Evolutionary conservation across 2,797 vertebrate species (phyloP).

Genomic region (Galago senegalensis): DNA sequence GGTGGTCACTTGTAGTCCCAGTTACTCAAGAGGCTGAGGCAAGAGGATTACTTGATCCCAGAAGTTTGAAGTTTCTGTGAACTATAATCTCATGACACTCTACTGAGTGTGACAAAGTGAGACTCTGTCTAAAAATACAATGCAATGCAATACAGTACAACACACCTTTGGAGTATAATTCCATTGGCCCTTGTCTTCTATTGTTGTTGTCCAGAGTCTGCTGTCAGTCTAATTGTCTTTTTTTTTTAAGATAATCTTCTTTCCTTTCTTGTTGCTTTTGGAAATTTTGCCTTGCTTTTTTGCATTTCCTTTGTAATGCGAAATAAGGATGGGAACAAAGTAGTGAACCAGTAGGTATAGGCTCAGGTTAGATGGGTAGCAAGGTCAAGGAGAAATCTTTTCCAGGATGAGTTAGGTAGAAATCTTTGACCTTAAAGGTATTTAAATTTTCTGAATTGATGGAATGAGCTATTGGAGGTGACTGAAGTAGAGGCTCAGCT

Average conservation of each 20-base stretch:
- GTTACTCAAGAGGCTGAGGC: no score
- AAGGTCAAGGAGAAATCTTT: background rate
- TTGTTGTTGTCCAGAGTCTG: background rate
- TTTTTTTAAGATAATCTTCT: background rate
- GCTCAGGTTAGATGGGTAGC: background rate
- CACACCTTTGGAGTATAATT: constrained; percentile 4
- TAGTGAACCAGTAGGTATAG: background rate
- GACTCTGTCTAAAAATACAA: no score
- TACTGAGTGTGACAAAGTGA: no score
- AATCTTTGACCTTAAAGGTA: background rate
- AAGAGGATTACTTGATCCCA: no score
- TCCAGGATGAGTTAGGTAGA: background rate
- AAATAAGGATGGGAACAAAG: background rate
- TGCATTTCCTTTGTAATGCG: background rate
- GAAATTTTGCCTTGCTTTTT: constrained; percentile 31
- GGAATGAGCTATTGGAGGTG: background rate
- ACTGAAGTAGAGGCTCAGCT: background rate
- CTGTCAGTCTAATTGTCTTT: background rate
- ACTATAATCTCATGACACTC: no score
- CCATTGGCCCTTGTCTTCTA: background rate
- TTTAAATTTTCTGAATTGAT: background rate
- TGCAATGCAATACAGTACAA: no score
- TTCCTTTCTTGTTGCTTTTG: background rate
- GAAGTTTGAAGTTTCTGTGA: no score
- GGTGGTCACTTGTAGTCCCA: no score